Conservation (phyloP, 1,140 invertebrate species). For the Drosophila kurseongensis region DNA sequence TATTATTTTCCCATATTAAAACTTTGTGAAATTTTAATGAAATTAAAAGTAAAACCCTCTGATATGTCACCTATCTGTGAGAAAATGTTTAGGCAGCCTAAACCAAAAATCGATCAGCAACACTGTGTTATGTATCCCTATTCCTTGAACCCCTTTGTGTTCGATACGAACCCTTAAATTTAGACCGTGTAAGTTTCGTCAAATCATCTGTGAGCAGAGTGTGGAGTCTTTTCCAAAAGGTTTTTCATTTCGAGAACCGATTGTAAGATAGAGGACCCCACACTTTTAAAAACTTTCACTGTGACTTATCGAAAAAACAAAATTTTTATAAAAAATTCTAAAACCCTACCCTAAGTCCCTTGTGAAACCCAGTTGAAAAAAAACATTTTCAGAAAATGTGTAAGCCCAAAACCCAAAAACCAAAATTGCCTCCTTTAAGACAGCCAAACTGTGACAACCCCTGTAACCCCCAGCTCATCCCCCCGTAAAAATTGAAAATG, state of each 20-base stretch:
- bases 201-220: slow-evolving; percentile 70
- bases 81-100: slow-evolving; percentile 27
- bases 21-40: slow-evolving; percentile 19
- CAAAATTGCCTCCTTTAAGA: slow-evolving; percentile 59
- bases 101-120: slow-evolving; percentile 36
- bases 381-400: slow-evolving; percentile 73
- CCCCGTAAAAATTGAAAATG: slow-evolving; percentile 26
- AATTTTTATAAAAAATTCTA: slow-evolving; percentile 71
- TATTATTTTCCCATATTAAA: background rate
- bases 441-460: slow-evolving; percentile 65
- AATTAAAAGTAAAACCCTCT: slow-evolving; percentile 25
- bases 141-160: slow-evolving; percentile 9
- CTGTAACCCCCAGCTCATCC: slow-evolving; percentile 2
- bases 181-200: slow-evolving; percentile 64
- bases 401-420: slow-evolving; percentile 32
- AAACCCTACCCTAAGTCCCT: slow-evolving; percentile 5
- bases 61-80: slow-evolving; percentile 46
- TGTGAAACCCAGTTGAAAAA: slow-evolving; percentile 31
- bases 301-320: slow-evolving; percentile 52
- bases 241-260: background rate
- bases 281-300: slow-evolving; percentile 39
- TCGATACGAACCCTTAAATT: slow-evolving; percentile 36
- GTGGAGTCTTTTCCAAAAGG: background rate
- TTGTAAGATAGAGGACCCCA: background rate
- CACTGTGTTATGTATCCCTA: slow-evolving; percentile 29